A percentile compares a stretch with the other conserved stretches of the same genome.
Evolutionary conservation across 2,113 vertebrate genomes (phyloP).

Genomic region (Martes martes): DNA sequence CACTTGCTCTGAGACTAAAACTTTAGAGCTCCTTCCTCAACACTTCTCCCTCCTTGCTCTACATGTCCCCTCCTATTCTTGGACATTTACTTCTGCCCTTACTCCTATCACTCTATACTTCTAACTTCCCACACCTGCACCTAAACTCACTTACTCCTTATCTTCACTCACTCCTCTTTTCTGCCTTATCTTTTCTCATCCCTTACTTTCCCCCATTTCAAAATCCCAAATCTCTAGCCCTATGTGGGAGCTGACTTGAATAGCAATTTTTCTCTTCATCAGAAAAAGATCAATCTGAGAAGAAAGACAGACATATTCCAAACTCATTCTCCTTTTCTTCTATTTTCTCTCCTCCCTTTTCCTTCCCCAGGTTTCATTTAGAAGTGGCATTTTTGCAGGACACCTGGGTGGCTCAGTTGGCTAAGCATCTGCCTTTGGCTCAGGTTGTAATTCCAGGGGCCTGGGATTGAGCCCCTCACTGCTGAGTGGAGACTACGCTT

Average conservation of each 20-base stretch:
- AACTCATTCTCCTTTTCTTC: neutral
- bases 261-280: neutral
- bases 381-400: neutral
- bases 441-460: neutral
- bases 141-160: neutral
- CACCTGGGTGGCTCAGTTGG: neutral
- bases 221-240: neutral
- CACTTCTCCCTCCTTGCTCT: too few relatives aligned
- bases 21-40: too few relatives aligned
- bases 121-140: neutral
- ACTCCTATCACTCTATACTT: too few relatives aligned
- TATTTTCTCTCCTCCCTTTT: neutral
- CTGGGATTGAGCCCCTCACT: neutral
- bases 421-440: neutral
- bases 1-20: too few relatives aligned
- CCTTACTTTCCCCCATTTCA: neutral
- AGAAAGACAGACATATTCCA: neutral
- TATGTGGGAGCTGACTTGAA: neutral
- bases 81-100: too few relatives aligned
- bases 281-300: neutral
- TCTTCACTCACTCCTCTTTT: neutral
- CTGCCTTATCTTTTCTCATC: neutral
- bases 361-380: neutral
- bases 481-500: neutral
- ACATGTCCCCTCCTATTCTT: too few relatives aligned